phyloP scores from a whole-genome alignment of 2,113 vertebrate genomes.

The Paedocypris sp. region DNA sequence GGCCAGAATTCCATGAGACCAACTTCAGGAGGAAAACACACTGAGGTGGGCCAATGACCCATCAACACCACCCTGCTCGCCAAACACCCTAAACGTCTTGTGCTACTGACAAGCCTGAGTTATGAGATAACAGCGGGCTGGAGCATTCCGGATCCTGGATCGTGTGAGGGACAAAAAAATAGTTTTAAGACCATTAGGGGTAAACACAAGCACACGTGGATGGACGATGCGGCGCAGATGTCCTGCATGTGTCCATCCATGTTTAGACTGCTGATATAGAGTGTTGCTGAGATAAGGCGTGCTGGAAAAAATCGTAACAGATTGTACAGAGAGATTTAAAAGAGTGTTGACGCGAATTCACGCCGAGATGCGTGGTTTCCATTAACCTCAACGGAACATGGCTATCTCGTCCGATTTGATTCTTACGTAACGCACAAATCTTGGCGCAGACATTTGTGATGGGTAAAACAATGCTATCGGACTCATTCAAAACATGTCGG shows the following conservation, averaged over 20 bases:
- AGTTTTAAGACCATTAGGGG: background rate
- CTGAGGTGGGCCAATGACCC: background rate
- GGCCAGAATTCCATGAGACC: background rate
- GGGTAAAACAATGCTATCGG: background rate
- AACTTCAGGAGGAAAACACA: background rate
- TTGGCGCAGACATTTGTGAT: background rate
- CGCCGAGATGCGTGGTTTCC: background rate
- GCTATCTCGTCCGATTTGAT: background rate
- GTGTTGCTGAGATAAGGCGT: background rate
- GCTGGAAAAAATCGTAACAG: background rate
- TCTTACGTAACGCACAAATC: background rate
- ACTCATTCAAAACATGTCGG: background rate
- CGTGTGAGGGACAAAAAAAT: background rate
- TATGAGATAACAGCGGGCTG: conserved; percentile 1
- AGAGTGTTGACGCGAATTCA: background rate
- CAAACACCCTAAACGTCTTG: background rate
- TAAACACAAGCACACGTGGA: background rate
- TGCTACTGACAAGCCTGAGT: conserved; percentile 5
- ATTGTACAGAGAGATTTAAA: background rate
- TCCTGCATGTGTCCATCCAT: background rate
- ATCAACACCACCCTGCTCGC: conserved; percentile 1
- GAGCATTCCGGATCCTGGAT: background rate
- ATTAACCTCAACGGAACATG: background rate
- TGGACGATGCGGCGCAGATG: too few relatives aligned
- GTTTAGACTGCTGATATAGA: background rate